phyloP scores from a whole-genome alignment of 2,888 invertebrate species.

The Sphaerophoria rueppellii region DNA sequence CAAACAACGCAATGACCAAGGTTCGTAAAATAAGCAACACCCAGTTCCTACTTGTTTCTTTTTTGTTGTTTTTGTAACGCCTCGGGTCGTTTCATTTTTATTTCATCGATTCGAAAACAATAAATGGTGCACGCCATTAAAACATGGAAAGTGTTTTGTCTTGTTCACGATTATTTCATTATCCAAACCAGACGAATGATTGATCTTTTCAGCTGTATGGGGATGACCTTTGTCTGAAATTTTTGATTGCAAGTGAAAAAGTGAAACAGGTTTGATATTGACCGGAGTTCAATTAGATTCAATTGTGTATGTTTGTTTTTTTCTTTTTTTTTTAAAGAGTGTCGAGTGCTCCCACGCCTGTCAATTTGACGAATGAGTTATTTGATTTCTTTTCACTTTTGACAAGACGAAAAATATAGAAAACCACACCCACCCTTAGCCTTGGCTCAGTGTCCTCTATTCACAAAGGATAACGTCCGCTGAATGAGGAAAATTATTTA shows the following conservation, averaged over 20 bases:
- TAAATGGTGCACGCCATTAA: slow-evolving; percentile 60
- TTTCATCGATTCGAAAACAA: slow-evolving; percentile 17
- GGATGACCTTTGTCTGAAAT: slow-evolving; percentile 61
- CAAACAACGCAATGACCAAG: slow-evolving; percentile 1
- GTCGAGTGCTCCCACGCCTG: slow-evolving; percentile 50
- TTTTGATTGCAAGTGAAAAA: slow-evolving; percentile 62
- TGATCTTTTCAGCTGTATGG: slow-evolving; percentile 47
- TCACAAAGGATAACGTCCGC: too few species aligned
- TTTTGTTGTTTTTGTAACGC: slow-evolving; percentile 23
- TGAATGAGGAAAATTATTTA: neutral
- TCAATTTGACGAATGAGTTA: slow-evolving; percentile 6
- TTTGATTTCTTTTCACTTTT: neutral
- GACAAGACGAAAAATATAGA: neutral
- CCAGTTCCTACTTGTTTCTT: slow-evolving; percentile 9
- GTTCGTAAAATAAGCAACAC: neutral
- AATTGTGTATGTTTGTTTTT: neutral
- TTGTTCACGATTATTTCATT: slow-evolving; percentile 70
- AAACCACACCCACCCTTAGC: too few species aligned
- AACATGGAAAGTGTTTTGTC: slow-evolving; percentile 72
- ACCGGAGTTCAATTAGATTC: slow-evolving; percentile 35
- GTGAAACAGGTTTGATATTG: slow-evolving; percentile 61
- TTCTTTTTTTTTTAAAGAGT: neutral
- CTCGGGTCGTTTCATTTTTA: slow-evolving; percentile 12
- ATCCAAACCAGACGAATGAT: slow-evolving; percentile 60
- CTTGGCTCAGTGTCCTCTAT: too few species aligned